These are phyloP conservation scores for Trachurus trachurus DNA, from an alignment of 2,797 vertebrate genomes.

Conservation along the genomic window DNA sequence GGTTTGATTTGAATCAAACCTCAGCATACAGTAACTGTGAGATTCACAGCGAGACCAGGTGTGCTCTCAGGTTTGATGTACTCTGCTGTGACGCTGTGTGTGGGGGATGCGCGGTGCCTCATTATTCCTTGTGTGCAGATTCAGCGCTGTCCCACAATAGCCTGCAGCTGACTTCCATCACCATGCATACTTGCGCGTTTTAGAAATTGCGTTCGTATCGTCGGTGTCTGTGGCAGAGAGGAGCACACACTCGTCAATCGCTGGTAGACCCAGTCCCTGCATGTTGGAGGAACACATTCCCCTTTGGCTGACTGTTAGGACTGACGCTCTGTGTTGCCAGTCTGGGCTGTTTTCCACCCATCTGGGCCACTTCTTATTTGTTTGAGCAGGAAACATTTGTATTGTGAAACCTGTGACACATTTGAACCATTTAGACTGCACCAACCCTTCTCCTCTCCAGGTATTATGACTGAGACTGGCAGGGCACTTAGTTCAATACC, in stretches of 20 bases:
- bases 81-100: conserved; percentile 18
- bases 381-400: not conserved
- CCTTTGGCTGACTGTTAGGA: not conserved
- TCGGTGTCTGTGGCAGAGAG: not conserved
- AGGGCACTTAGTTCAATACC: not conserved
- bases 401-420: not conserved
- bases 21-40: not conserved
- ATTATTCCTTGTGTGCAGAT: conserved; percentile 31
- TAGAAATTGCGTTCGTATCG: not conserved
- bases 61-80: conserved; percentile 26
- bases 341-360: not conserved
- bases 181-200: conserved; percentile 20
- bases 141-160: not conserved
- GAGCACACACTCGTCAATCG: conserved; percentile 15
- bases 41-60: conserved; percentile 47
- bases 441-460: not conserved
- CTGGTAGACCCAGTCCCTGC: conserved; percentile 1
- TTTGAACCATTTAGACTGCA: not conserved
- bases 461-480: not conserved
- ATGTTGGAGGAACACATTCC: not conserved
- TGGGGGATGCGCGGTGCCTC: conserved; percentile 24
- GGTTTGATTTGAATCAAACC: conserved; percentile 45
- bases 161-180: conserved; percentile 48
- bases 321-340: not conserved
- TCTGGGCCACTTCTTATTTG: not conserved